Evolutionary conservation across 2,113 vertebrate species (phyloP).

Genomic region (Lota lota): DNA sequence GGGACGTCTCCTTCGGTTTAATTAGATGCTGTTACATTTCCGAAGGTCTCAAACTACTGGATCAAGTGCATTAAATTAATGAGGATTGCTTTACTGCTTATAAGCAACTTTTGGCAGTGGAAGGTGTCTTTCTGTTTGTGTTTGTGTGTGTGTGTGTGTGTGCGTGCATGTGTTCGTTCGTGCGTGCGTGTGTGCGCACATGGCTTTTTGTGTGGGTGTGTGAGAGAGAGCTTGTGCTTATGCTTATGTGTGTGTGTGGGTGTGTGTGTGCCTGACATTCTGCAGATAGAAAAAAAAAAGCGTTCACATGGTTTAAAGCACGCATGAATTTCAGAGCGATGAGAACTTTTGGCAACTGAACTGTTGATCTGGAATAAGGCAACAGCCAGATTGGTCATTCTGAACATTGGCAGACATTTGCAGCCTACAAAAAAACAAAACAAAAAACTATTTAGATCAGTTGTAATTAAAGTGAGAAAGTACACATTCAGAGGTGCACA

Average conservation of each 20-base stretch:
- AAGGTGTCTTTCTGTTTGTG: slow-evolving; percentile 34
- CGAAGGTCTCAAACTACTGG: slow-evolving; percentile 52
- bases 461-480: slow-evolving; percentile 43
- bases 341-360: slow-evolving; percentile 40
- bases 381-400: slow-evolving; percentile 38
- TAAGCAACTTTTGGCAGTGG: slow-evolving; percentile 44
- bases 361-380: slow-evolving; percentile 49
- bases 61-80: slow-evolving; percentile 69
- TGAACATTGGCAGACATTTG: slow-evolving; percentile 67
- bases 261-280: neutral
- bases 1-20: slow-evolving; percentile 47
- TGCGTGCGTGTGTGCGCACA: neutral
- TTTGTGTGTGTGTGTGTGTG: slow-evolving; percentile 12
- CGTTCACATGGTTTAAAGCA: no score
- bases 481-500: slow-evolving; percentile 30
- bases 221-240: neutral
- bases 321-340: slow-evolving; percentile 42
- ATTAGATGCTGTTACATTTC: slow-evolving; percentile 57
- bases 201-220: slow-evolving; percentile 4
- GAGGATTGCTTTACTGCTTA: slow-evolving; percentile 56
- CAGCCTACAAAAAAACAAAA: slow-evolving; percentile 21
- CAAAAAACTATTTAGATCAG: slow-evolving; percentile 48
- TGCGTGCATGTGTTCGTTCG: neutral
- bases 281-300: neutral
- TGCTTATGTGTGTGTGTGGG: neutral